Evolutionary conservation across 2,113 vertebrate genomes (phyloP), one percentile per base, ranked within the genome.

Genomic region (Cnemophilus loriae): DNA sequence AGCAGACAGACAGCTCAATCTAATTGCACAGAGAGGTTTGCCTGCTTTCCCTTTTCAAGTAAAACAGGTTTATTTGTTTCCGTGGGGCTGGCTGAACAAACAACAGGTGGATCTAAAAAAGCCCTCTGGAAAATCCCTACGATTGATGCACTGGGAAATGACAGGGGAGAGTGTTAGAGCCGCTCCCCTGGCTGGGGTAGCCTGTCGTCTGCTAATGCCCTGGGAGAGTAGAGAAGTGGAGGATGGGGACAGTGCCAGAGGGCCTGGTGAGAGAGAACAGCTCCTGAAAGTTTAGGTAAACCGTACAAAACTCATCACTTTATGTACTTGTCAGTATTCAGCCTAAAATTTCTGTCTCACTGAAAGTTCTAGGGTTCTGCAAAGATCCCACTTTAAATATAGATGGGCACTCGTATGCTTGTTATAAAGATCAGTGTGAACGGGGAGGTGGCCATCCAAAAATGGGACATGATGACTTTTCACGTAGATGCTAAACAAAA

Each of bases 101-200:
- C 78, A 93, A 83, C 93, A 88, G 82, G 90, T 94, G 94, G 63
- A 85, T 94, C 67, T 93, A 59, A 93, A 96, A 96, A 92, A 90
- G 63, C 59, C n/a, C 60, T 88, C 85, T 85, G 92, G 95, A 94
- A 96, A 95, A 87, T 90, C 90, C 82, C 82, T 77, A 6, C 75
- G 50, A 22, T 27, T 50, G 86, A 82, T 16, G 13, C 30, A 28
- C 10, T 32, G 46, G 93, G 59, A 83, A 83, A 86, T 60, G 55
- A 80, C 79, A 88, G 39, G 24, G 67, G 57, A 74, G 60, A 42
- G 59, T 10, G 5, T 35, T 23, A 52, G 35, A 70, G 50, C 42
- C 71, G 84, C 17, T 63, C 67, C 22, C 50, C 44, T 83, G 1
- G 0, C 67, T 23, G 21, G n/a, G 4, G n/a, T 32, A 60, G 70